Base-by-base conservation (phyloP, 2,888 invertebrate genomes). In the Caradrina kadenii region DNA sequence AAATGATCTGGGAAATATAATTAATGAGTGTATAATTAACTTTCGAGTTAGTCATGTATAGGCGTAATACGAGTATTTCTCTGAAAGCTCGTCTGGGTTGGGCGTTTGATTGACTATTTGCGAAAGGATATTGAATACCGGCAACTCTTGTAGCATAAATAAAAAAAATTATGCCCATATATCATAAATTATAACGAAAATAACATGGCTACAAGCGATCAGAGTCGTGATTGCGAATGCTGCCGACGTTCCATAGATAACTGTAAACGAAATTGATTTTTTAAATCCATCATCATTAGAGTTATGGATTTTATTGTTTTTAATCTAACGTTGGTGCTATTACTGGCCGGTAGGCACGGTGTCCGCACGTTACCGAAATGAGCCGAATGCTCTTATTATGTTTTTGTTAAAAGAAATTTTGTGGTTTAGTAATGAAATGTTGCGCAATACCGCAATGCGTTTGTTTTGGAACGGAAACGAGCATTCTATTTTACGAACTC, bases 251-350 rank as follows among this genome's bases (percentile, higher is more conserved):
- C 87, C 81, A 81, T 60, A 70, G 73, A 69, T 94, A 95, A 94
- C 94, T 90, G 94, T 94, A 93, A 82, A 86, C 80, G 81, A 90
- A 92, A 95, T 94, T 92, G 94, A 92, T 93, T 94, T 93, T 91
- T 93, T 91, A 87, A 89, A 89, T 90, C 90, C 88, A 93, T 93
- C 90, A 92, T 91, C 91, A 93, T 93, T 93, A 93, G 82, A 80
- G 82, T 87, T 86, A 88, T 92, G 85, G 86, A 87, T 91, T 93
- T 93, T 92, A 91, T 93, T 93, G 92, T 92, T 92, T 91, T 90
- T 92, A 91, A 93, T 92, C 86, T 91, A 85, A 87, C 86, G 87
- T 89, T 86, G 87, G 88, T 86, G 89, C 89, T 86, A 93, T 94
- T 93, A 93, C 90, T 84, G 87, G 86, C 61, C 84, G 84, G 84